A percentile compares a stretch with the other conserved stretches of the same genome.
Evolutionary conservation across 1,140 invertebrate genomes (phyloP).

Genomic region (Procambarus clarkii): DNA sequence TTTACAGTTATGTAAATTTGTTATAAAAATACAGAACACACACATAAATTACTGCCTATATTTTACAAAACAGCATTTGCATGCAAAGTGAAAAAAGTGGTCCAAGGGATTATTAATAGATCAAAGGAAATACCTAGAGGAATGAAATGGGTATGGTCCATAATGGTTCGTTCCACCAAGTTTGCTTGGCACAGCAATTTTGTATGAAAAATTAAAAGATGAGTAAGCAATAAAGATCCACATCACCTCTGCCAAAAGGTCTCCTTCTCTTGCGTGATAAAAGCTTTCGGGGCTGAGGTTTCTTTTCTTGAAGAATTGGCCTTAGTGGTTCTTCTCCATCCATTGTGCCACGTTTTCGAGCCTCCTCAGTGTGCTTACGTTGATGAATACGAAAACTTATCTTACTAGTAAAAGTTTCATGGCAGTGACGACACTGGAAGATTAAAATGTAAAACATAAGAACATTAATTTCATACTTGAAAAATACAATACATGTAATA

Average conservation of each 20-base stretch:
- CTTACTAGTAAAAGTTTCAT: slow-evolving; percentile 75
- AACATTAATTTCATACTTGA: no score
- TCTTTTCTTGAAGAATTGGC: slow-evolving; percentile 66
- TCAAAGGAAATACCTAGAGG: no score
- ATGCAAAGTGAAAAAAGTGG: no score
- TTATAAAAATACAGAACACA: no score
- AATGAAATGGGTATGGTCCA: no score
- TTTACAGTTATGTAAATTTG: no score
- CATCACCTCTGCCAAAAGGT: slow-evolving; percentile 67
- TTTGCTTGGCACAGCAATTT: not conserved
- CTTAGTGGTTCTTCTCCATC: slow-evolving; percentile 73
- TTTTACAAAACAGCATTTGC: no score
- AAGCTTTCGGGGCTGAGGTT: slow-evolving; percentile 48
- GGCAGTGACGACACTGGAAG: slow-evolving; percentile 75
- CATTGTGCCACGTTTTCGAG: slow-evolving; percentile 72
- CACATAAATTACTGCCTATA: no score
- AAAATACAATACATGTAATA: no score
- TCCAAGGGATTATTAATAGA: no score
- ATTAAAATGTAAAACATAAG: not conserved
- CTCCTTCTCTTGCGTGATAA: slow-evolving; percentile 49
- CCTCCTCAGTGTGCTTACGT: slow-evolving; percentile 74
- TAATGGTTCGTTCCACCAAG: no score
- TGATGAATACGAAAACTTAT: slow-evolving; percentile 75
- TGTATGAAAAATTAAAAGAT: not conserved
- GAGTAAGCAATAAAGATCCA: not conserved